Evolutionary conservation across 92 coral and sea anemone species (phyloP), one percentile per base, ranked within the genome.

Genomic region (Epizoanthus scotinus): DNA sequence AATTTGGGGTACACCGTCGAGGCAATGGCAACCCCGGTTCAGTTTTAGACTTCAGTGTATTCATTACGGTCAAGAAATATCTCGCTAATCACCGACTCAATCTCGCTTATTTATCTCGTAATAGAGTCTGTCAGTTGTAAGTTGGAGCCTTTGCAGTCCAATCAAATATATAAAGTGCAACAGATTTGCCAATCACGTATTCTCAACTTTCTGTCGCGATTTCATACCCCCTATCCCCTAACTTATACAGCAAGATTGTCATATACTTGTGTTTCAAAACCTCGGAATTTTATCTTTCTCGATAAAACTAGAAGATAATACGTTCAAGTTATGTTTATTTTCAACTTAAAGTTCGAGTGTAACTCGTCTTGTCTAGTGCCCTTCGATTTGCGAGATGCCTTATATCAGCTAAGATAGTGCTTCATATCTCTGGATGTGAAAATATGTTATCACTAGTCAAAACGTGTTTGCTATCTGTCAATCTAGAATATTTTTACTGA

Each of bases 361-460:
- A 25, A 18, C n/a, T 13, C 36, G 70, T 64, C 19, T 64, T 3
- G 44, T 15, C 44, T 31, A 27, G 28, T 4, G 8, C 70, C n/a
- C 13, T 8, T 20, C 47, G 19, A 18, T 2, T 28, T 6, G 8
- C 55, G 13, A 44, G 27, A 70, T 44, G 22, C 24, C 13, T 31
- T 26, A 42, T 26, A 25, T 36, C 49, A 19, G 44, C 73, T 38
- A 68, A 34, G 24, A 20, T 69, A 21, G 20, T 14, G 44, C 19
- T 34, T 38, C 29, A 34, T 64, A 64, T 64, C 68, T 59, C 15
- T 55, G 53, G 67, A 24, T 28, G 68, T 21, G 49, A 19, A 57
- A 40, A 36, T 15, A 42, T 59, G 55, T 75, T 73, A 73, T 75
- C 68, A 75, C 68, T 40, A 60, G 38, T 60, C 40, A 21, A 60